Evolutionary conservation across 2,888 invertebrate species (phyloP).

Genomic region (Acleris emargana): DNA sequence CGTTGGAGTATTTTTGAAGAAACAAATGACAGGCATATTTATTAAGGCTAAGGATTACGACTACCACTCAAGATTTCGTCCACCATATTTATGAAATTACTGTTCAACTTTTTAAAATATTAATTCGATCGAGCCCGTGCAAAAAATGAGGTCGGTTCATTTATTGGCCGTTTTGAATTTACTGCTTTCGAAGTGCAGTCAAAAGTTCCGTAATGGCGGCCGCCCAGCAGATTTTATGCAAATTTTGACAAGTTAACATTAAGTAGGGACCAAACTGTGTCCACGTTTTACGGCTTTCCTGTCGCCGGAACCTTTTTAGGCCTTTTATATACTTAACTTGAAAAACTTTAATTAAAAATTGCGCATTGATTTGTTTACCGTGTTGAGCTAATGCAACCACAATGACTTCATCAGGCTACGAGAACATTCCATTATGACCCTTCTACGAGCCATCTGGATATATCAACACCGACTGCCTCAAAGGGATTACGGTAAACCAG

Average conservation of each 20-base stretch:
- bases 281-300: slow-evolving; percentile 62
- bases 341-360: slow-evolving; percentile 9
- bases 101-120: slow-evolving; percentile 19
- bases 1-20: slow-evolving; percentile 16
- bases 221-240: slow-evolving; percentile 74
- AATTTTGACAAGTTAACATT: slow-evolving; percentile 68
- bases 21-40: slow-evolving; percentile 26
- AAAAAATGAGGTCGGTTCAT: slow-evolving; percentile 64
- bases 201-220: slow-evolving; percentile 68
- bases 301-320: slow-evolving; percentile 38
- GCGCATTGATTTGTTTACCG: slow-evolving; percentile 11
- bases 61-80: not conserved
- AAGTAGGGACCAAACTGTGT: slow-evolving; percentile 68
- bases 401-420: slow-evolving; percentile 30
- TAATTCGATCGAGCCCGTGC: slow-evolving; percentile 41
- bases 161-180: slow-evolving; percentile 76
- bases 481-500: slow-evolving; percentile 44
- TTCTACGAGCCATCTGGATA: slow-evolving; percentile 43
- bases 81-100: slow-evolving; percentile 10
- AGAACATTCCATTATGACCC: slow-evolving; percentile 40
- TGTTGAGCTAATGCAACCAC: slow-evolving; percentile 14
- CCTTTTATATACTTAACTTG: slow-evolving; percentile 27
- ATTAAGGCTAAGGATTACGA: slow-evolving; percentile 15
- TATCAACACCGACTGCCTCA: slow-evolving; percentile 46
- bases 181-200: slow-evolving; percentile 72